These are phyloP conservation scores for Enteromius thamalakanensis DNA, from an alignment of 2,797 vertebrate species.

Conservation along the genomic window DNA sequence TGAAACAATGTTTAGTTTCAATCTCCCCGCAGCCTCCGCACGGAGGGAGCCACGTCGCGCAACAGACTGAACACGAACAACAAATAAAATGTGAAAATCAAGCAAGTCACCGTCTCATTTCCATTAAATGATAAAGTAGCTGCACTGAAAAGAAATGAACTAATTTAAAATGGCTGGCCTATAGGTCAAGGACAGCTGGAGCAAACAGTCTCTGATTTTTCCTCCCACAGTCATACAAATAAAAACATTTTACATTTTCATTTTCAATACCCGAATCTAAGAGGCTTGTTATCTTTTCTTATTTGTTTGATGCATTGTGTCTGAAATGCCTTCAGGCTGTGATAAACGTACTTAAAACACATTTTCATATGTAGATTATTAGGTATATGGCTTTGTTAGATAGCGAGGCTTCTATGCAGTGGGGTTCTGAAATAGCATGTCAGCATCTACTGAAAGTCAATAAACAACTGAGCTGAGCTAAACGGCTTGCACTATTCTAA, in stretches of 20 bases:
- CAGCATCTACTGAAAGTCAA: conserved; percentile 51
- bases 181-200: conserved; percentile 58
- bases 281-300: conserved; percentile 63
- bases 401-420: conserved; percentile 56
- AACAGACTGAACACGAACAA: conserved; percentile 56
- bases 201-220: conserved; percentile 59
- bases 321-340: conserved; percentile 65
- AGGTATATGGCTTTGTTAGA: conserved; percentile 59
- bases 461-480: conserved; percentile 52
- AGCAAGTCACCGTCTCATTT: conserved; percentile 60
- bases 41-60: conserved; percentile 30
- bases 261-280: conserved; percentile 62
- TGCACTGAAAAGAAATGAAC: conserved; percentile 59
- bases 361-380: conserved; percentile 62
- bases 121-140: conserved; percentile 66
- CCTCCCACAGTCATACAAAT: conserved; percentile 59
- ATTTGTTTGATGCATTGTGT: conserved; percentile 66
- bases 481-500: conserved; percentile 42
- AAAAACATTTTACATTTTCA: conserved; percentile 62
- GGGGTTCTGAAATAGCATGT: conserved; percentile 50
- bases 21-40: conserved; percentile 48
- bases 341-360: conserved; percentile 59
- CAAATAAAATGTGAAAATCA: conserved; percentile 66
- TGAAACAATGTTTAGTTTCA: conserved; percentile 65
- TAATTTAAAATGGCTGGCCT: conserved; percentile 63